Percentiles rank a stretch among this genome's conserved stretches.
phyloP scores from a whole-genome alignment of 2,113 vertebrate genomes.

The Chionomys nivalis region DNA sequence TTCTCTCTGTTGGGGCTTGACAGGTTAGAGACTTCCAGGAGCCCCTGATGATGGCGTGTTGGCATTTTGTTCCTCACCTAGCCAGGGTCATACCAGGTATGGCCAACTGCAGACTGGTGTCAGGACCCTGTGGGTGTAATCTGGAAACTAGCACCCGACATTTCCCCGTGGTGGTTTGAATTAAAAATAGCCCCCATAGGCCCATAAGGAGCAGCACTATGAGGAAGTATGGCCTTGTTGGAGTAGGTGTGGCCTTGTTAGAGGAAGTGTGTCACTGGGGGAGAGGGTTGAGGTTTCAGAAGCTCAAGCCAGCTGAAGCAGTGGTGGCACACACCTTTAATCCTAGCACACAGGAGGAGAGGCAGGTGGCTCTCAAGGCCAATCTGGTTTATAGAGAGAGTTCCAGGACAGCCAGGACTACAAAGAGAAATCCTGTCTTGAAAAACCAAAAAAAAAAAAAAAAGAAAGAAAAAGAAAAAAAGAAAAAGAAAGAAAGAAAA shows the following conservation, averaged over 20 bases:
- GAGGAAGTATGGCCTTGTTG: neutral
- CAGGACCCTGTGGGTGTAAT: neutral
- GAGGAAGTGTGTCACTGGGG: neutral
- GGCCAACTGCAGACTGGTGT: neutral
- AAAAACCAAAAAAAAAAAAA: too few relatives aligned
- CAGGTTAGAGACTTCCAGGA: neutral
- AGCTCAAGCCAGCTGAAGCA: too few relatives aligned
- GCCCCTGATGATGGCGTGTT: neutral
- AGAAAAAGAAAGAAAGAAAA: too few relatives aligned
- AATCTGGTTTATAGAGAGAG: neutral
- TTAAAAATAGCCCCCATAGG: neutral
- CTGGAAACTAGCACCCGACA: neutral
- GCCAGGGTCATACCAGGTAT: neutral
- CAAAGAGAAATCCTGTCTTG: neutral
- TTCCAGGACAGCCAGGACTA: neutral
- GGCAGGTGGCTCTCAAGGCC: neutral
- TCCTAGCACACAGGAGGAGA: neutral
- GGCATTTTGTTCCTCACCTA: neutral
- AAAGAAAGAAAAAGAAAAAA: too few relatives aligned
- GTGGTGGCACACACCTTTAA: neutral
- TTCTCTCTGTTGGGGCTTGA: neutral
- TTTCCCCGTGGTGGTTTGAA: neutral
- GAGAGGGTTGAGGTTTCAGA: too few relatives aligned
- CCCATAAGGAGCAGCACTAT: neutral
- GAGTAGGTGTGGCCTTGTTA: neutral